Evolutionary conservation across 2,888 invertebrate species (phyloP).

Genomic region (Octonoba sinensis): DNA sequence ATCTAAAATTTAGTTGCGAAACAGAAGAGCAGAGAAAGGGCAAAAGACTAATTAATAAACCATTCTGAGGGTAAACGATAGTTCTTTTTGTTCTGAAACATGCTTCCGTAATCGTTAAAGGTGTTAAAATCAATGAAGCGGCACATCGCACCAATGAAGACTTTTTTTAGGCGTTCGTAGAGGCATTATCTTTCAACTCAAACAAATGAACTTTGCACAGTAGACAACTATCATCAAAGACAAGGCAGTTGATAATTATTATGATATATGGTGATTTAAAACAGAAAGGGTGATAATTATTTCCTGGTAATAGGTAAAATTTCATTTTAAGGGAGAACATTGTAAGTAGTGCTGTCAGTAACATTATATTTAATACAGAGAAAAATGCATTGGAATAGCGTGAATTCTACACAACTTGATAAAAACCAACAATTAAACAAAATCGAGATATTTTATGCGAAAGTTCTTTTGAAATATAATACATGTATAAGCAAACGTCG

Average conservation of each 20-base stretch:
- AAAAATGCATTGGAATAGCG: too few relatives aligned
- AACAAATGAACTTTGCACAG: slow-evolving; percentile 47
- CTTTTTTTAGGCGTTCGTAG: slow-evolving; percentile 34
- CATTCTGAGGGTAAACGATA: slow-evolving; percentile 23
- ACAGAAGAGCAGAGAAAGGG: slow-evolving; percentile 26
- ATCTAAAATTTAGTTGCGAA: slow-evolving; percentile 6
- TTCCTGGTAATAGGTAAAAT: slow-evolving; percentile 6
- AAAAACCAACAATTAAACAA: too few relatives aligned
- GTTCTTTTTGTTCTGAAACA: too few relatives aligned
- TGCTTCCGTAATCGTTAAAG: slow-evolving; percentile 39
- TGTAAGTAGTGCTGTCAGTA: too few relatives aligned
- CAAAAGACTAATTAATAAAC: slow-evolving; percentile 61
- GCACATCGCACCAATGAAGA: slow-evolving; percentile 20
- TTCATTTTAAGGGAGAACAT: too few relatives aligned
- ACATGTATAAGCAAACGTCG: too few relatives aligned
- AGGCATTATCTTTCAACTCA: slow-evolving; percentile 24
- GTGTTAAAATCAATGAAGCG: slow-evolving; percentile 57
- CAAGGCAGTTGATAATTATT: slow-evolving; percentile 40
- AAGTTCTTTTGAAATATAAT: too few relatives aligned
- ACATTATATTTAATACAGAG: too few relatives aligned
- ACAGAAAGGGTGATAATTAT: slow-evolving; percentile 49
- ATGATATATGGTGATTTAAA: slow-evolving; percentile 49
- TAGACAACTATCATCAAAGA: slow-evolving; percentile 39
- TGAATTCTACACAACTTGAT: too few relatives aligned
- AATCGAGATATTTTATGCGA: too few relatives aligned